Evolutionary conservation across 2,888 invertebrate species (phyloP), one percentile per base, ranked within the genome.

Genomic region (Lycophotia porphyrea): DNA sequence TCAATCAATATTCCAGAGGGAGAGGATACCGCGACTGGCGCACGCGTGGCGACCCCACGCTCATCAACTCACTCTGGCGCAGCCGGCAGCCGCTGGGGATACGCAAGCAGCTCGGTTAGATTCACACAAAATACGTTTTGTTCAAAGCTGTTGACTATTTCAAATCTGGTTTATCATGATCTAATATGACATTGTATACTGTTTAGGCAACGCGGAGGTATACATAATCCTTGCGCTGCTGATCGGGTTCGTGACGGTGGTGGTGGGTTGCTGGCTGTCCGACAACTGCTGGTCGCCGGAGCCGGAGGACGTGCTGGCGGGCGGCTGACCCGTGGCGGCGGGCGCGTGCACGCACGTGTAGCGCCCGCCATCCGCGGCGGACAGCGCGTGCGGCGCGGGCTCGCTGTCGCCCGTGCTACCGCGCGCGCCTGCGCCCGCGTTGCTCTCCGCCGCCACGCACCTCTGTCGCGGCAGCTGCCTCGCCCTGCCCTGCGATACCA

Each of bases 271-370:
- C 94, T 98, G 98, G 98, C 96, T 98, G 76, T 97, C 97, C 55
- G 98, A 98, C 97, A 98, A 98, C 95, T 98, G 98, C 93, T 98
- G 98, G 98, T 98, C 98, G 74, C 98, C 98, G 86, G 98, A 98
- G 92, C 98, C 98, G 76, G 97, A 97, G 90, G 97, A 97, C 90
- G 95, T 96, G 77, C 94, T 97, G 90, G 97, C 97, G 89, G 97
- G 97, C 92, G 97, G 97, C 95, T 98, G 97, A 98, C 97, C 97
- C 96, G 96, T 96, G 93, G 95, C 96, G 97, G 96, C 97, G 96
- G 97, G 97, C 95, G 96, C 94, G 89, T 97, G 97, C 95, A 96
- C 96, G 93, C 96, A 96, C 92, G 96, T 96, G 95, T 96, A 96
- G 96, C 96, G 95, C 95, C 95, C 95, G 95, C 96, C 94, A 86